Percentiles rank a stretch among this genome's conserved stretches.
These are phyloP conservation scores for Muscicapa comitata DNA, from an alignment of 2,797 vertebrate genomes.

Conservation along the genomic window DNA sequence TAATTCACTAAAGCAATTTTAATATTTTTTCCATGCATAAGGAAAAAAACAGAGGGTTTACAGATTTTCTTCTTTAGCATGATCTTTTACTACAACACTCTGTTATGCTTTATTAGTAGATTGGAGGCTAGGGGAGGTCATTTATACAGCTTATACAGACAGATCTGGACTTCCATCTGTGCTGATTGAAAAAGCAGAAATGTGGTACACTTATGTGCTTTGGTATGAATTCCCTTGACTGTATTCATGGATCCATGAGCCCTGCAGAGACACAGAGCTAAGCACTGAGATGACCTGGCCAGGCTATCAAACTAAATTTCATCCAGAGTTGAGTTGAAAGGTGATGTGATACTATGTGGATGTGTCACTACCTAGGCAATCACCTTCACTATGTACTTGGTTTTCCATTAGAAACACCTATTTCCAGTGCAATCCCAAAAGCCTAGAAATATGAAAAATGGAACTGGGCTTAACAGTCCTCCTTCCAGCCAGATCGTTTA, in stretches of 20 bases:
- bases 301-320: neutral
- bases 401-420: neutral
- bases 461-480: neutral
- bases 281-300: neutral
- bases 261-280: neutral
- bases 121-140: neutral
- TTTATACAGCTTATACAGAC: neutral
- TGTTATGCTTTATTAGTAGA: neutral
- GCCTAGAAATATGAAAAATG: neutral
- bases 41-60: neutral
- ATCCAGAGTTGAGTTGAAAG: neutral
- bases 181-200: neutral
- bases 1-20: neutral
- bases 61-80: neutral
- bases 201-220: neutral
- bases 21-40: neutral
- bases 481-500: neutral
- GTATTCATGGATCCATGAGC: neutral
- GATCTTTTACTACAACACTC: rapidly evolving
- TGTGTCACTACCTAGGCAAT: neutral
- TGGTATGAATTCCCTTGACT: neutral
- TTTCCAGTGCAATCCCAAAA: neutral
- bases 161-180: neutral
- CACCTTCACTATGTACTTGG: neutral
- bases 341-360: neutral